Evolutionary conservation across 92 coral and sea anemone genomes (phyloP).

Genomic region (Parazoanthus atlanticus): DNA sequence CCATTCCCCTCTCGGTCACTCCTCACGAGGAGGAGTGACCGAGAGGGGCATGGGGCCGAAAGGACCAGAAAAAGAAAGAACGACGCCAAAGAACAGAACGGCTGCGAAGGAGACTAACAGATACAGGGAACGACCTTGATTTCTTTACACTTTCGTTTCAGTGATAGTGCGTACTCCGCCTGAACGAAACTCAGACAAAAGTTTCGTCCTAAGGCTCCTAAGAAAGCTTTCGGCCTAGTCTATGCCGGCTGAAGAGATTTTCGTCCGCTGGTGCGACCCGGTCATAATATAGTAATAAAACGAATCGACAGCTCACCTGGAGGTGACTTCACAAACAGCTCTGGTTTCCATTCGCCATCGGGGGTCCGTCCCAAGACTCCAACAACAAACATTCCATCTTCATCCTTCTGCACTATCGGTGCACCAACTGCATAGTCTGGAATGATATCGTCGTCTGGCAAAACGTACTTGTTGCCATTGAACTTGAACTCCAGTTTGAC

Average conservation of each 20-base stretch:
- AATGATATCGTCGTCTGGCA: background rate
- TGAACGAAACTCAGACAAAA: no score
- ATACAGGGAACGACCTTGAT: no score
- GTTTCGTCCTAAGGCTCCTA: no score
- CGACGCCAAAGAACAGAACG: no score
- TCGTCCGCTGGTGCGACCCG: background rate
- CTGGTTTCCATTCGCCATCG: background rate
- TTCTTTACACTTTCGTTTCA: no score
- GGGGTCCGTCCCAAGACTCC: background rate
- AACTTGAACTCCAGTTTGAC: no score
- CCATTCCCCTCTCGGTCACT: no score
- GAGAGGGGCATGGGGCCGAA: no score
- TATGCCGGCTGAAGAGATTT: background rate
- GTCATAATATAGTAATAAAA: background rate
- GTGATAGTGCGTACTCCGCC: no score
- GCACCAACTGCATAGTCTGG: slow-evolving; percentile 1
- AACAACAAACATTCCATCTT: background rate
- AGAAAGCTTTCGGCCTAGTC: background rate
- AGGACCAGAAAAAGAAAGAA: no score
- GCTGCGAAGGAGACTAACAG: no score
- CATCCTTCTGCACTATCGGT: background rate
- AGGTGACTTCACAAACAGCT: slow-evolving; percentile 4
- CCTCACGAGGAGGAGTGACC: no score
- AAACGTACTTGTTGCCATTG: background rate
- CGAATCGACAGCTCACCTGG: background rate